Base-by-base conservation (phyloP, 2,113 vertebrate species). In the Pseudonaja textilis region DNA sequence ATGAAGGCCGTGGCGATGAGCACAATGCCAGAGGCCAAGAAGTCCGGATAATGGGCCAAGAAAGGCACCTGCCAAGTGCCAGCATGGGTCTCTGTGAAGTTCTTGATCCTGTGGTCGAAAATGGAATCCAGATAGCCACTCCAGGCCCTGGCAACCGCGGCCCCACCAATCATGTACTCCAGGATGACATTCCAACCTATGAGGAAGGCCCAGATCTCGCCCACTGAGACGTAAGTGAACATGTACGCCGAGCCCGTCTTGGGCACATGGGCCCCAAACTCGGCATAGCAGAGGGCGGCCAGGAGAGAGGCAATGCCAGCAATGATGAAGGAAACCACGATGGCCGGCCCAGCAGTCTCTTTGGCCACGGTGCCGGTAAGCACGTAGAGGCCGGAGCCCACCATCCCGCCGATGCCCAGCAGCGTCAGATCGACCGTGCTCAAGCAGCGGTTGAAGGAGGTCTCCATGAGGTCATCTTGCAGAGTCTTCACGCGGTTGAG, bases 121-220 rank as follows among this genome's bases (percentile, higher is more conserved):
- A 99, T 98, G 34, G 99, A 98, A 93, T 99, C 99, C 96, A 99
- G 96, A 94, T 99, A 99, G 93, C 99, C 98, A 0, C 99, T 99
- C 99, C 99, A 99, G 5, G 99, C 99, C 1, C 99, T 98, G 52
- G 99, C 99, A 91, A 99, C 98, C 0, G 99, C 99, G 0, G 99
- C 99, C 0, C 99, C 99, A 0, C 99, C 99, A 0, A 99, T 99
- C 98, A 99, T 98, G 94, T 99, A 99, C 97, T 99, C 99, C 90
- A 99, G 96, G 90, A 99, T 97, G 81, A 99, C 98, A 0, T 99
- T 99, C 99, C 99, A 99, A 91, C 99, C 99, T 0, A 99, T 99
- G 87, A 99, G 98, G 95, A 99, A 99, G 90, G 99, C 99, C 99
- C 99, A 99, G 88, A 99, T 96, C 95, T 99, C 99, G 0, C 99